Conservation (phyloP, 2,113 vertebrate genomes). For the Lates calcarifer region DNA sequence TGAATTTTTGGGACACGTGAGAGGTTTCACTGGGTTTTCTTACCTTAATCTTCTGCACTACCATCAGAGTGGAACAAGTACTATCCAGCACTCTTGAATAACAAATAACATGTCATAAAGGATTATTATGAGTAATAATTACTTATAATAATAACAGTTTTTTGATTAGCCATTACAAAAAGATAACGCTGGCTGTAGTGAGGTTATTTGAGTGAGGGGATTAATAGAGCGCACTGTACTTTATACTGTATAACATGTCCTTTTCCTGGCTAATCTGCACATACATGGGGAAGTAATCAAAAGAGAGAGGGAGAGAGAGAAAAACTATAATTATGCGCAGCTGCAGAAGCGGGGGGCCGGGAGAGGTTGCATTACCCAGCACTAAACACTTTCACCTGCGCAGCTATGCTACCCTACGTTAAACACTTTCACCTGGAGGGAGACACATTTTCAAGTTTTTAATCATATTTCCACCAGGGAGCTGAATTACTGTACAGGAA, state of each 20-base stretch:
- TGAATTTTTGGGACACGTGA: not conserved
- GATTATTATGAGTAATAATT: conserved; percentile 20
- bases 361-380: conserved; percentile 67
- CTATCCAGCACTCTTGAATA: not conserved
- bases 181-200: not conserved
- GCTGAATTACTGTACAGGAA: conserved; percentile 7
- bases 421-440: conserved; percentile 77
- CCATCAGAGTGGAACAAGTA: not conserved
- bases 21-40: conserved; percentile 1
- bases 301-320: conserved; percentile 51
- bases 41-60: not conserved
- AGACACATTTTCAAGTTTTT: conserved; percentile 50
- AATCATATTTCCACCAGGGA: conserved; percentile 60
- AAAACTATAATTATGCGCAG: conserved; percentile 73
- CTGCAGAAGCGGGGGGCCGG: conserved; percentile 71
- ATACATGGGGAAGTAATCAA: conserved; percentile 86
- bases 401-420: conserved; percentile 57
- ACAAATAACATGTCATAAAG: not conserved
- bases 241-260: conserved; percentile 83
- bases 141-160: not conserved
- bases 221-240: conserved; percentile 46
- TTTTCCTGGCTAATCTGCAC: conserved; percentile 90
- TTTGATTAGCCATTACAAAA: conserved; percentile 35
- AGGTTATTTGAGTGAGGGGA: conserved; percentile 26
- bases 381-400: conserved; percentile 82